Conservation (phyloP, 2,797 vertebrate genomes). For the Peromyscus eremicus region DNA sequence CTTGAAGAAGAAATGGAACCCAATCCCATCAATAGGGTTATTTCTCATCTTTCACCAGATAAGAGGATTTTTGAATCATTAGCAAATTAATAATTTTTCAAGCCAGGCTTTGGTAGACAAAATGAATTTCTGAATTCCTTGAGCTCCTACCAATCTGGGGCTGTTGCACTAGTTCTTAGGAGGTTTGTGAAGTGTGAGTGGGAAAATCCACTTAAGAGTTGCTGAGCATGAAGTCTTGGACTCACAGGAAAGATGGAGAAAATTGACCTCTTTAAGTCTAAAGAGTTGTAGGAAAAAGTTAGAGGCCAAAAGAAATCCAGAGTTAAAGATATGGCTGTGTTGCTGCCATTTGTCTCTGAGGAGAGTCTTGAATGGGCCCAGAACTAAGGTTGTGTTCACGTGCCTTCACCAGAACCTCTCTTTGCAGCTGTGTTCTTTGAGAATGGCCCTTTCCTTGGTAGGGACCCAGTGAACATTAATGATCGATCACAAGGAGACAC, state of each 20-base stretch:
- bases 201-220: neutral
- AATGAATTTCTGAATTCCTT: conserved; percentile 47
- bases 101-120: conserved; percentile 17
- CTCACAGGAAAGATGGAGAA: neutral
- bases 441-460: neutral
- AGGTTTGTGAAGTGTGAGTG: neutral
- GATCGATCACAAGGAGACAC: neutral
- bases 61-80: conserved; percentile 55
- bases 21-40: neutral
- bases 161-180: neutral
- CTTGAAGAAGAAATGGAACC: neutral
- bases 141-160: neutral
- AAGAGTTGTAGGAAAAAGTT: neutral
- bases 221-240: neutral
- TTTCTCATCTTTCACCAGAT: conserved; percentile 55
- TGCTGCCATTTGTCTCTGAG: neutral
- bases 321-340: neutral
- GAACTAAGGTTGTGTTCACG: neutral
- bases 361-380: neutral
- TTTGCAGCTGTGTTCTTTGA: neutral
- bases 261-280: neutral
- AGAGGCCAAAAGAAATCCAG: neutral
- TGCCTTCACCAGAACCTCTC: neutral
- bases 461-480: neutral
- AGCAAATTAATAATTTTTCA: conserved; percentile 44